Base-by-base conservation (phyloP, 1,140 invertebrate species). In the Cepaea nemoralis region DNA sequence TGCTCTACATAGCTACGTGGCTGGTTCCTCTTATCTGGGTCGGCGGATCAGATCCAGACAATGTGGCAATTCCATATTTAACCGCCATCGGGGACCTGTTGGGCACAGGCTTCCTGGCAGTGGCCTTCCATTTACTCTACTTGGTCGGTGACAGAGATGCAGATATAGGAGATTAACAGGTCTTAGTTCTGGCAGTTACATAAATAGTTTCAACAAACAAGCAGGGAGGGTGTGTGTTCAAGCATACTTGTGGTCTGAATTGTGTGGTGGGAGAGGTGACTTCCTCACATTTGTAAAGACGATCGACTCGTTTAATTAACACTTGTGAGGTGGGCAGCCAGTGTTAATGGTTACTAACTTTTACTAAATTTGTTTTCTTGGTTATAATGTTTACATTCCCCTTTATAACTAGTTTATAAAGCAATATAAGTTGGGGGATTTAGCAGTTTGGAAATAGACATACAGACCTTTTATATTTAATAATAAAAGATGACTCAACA, bases 1-100 rank as follows among this genome's bases (percentile, higher is more conserved):
- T 92, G 67, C 84, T 94, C 12, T 92, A 96, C 88, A 94, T 96
- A 75, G 95, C 96, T 83, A 95, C 96, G 88, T 93, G 96, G 82
- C 93, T 98, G 93, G 95, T 97, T 27, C 92, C 95, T 74, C 94
- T 93, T 91, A 96, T 98, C 93, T 99, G 97, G 97, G 93, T 92
- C 55, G 91, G 93, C 48, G 94, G 94, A 40, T 95, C 97, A 87
- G 97, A 99, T 92, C 97, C 97, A 27, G 98, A 99, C 91, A 98
- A 97, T 91, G 96, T 96, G 27, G 96, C 97, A 24, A 99, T 99
- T 83, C 94, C 98, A 1, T 98, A 98, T 91, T 93, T 99, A 69
- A 99, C 98, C 3, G 96, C 97, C 1, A 88, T 99, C 0, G 98
- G 97, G 27, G 98, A 99, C 92, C 93, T 99, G 2, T 92, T 97